These are phyloP conservation scores for Embidobia sp. DNA, from an alignment of 2,888 invertebrate species.

Conservation along the genomic window DNA sequence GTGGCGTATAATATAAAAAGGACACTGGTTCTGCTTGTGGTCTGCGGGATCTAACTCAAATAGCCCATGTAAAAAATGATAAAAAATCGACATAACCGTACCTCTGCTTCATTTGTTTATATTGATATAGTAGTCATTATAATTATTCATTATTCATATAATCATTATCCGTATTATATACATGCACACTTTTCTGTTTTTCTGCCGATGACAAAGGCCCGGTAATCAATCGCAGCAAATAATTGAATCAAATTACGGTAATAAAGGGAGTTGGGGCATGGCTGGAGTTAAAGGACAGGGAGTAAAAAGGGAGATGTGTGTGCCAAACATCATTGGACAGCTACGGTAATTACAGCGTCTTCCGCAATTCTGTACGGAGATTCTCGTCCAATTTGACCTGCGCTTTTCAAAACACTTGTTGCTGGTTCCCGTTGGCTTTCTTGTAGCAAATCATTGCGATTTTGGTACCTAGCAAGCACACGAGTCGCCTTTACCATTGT, in stretches of 20 bases:
- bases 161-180: constrained; percentile 60
- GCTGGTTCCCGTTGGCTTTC: constrained; percentile 17
- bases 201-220: constrained; percentile 35
- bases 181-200: constrained; percentile 51
- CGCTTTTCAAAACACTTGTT: constrained; percentile 47
- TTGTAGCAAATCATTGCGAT: constrained; percentile 55
- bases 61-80: constrained; percentile 31
- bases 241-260: constrained; percentile 32
- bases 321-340: constrained; percentile 55
- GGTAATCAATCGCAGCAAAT: constrained; percentile 29
- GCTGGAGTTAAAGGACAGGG: no score
- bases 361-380: constrained; percentile 65
- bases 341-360: constrained; percentile 62
- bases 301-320: constrained; percentile 15
- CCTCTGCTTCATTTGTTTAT: constrained; percentile 38
- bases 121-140: constrained; percentile 49
- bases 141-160: constrained; percentile 48
- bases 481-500: constrained; percentile 88
- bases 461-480: constrained; percentile 87
- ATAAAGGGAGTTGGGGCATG: not conserved
- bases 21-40: constrained; percentile 7
- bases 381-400: constrained; percentile 69
- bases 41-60: constrained; percentile 31
- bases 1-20: constrained; percentile 27
- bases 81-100: constrained; percentile 52